A percentile compares a stretch with the other conserved stretches of the same genome.
Conservation (phyloP, 2,888 invertebrate genomes). For the Drosophila buzzatii region DNA sequence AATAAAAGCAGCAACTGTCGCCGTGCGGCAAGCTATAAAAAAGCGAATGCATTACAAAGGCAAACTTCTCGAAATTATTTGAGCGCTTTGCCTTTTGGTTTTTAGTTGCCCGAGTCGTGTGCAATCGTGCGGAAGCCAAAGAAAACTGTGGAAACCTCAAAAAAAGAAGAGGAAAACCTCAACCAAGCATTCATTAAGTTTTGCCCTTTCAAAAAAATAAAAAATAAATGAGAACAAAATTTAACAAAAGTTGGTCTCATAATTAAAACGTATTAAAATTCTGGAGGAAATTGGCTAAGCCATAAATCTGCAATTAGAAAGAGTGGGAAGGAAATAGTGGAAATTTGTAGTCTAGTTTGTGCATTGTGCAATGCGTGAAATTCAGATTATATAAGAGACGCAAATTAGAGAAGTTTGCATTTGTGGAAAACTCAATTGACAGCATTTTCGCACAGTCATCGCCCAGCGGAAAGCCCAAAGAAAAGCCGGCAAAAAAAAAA, state of each 20-base stretch:
- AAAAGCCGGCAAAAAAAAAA: conserved; percentile 65
- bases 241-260: neutral
- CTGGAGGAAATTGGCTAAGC: neutral
- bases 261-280: conserved; percentile 20
- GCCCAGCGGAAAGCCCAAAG: conserved; percentile 5
- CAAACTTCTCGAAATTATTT: conserved; percentile 77
- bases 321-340: neutral
- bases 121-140: conserved; percentile 72
- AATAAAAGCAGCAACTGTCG: conserved; percentile 16
- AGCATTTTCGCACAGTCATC: conserved; percentile 24
- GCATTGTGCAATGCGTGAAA: conserved; percentile 53
- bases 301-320: neutral
- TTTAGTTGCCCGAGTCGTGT: conserved; percentile 68
- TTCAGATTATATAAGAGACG: conserved; percentile 48
- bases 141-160: conserved; percentile 37
- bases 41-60: conserved; percentile 65
- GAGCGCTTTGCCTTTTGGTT: conserved; percentile 51
- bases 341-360: conserved; percentile 2
- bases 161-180: neutral
- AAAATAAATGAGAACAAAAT: conserved; percentile 1
- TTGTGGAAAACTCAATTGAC: conserved; percentile 14
- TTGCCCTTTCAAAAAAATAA: neutral
- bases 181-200: conserved; percentile 15
- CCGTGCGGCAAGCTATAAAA: conserved; percentile 53
- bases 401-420: conserved; percentile 1